phyloP scores from a whole-genome alignment of 2,113 vertebrate genomes.

The Perca fluviatilis region DNA sequence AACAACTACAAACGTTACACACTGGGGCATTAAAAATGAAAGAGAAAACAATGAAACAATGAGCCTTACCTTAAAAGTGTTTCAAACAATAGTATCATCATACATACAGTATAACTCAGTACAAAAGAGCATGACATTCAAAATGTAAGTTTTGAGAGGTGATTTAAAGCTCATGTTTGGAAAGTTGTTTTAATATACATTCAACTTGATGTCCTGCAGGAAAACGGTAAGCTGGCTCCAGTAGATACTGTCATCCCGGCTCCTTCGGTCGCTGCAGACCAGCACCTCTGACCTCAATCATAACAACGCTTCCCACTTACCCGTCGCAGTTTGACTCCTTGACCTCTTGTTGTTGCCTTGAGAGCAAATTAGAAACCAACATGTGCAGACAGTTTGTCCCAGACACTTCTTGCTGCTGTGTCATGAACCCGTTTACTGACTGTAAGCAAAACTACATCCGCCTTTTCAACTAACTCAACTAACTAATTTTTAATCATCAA shows the following conservation, averaged over 20 bases:
- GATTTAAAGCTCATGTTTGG: neutral
- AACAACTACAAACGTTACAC: no score
- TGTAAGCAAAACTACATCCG: neutral
- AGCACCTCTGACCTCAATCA: slow-evolving; percentile 53
- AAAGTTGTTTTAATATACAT: neutral
- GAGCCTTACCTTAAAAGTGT: neutral
- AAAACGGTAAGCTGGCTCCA: neutral
- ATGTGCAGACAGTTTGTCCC: slow-evolving; percentile 22
- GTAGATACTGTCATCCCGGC: neutral
- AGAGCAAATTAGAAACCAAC: slow-evolving; percentile 42
- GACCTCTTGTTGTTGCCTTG: slow-evolving; percentile 35
- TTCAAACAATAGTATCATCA: neutral
- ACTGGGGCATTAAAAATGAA: no score
- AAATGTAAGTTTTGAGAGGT: neutral
- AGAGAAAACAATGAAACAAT: neutral
- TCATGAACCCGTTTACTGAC: slow-evolving; percentile 1
- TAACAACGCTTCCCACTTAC: slow-evolving; percentile 11
- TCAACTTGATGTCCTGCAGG: neutral
- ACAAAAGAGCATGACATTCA: neutral
- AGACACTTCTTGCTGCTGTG: slow-evolving; percentile 11
- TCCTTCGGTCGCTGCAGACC: slow-evolving; percentile 14
- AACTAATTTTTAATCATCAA: neutral
- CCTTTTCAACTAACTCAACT: neutral
- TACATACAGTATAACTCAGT: neutral
- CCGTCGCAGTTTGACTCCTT: slow-evolving; percentile 45